phyloP scores from a whole-genome alignment of 2,888 invertebrate species.

The Nemoura dubitans region DNA sequence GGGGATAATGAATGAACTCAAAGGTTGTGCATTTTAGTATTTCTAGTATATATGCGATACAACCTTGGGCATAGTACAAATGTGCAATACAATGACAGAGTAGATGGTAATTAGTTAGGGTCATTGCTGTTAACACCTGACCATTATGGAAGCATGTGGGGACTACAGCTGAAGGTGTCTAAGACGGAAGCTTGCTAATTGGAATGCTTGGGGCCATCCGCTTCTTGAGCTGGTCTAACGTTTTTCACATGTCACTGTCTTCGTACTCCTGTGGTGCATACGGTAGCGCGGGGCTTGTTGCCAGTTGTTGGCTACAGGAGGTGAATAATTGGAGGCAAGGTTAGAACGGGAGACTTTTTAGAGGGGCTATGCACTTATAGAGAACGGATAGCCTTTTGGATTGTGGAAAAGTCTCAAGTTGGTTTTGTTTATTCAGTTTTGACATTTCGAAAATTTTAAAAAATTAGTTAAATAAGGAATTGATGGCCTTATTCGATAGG shows the following conservation, averaged over 20 bases:
- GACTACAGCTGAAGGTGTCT: background rate
- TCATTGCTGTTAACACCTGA: background rate
- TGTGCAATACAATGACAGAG: background rate
- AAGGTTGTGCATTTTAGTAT: background rate
- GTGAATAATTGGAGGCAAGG: too few relatives aligned
- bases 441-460: too few relatives aligned
- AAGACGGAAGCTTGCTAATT: background rate
- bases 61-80: background rate
- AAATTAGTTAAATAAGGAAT: too few relatives aligned
- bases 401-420: too few relatives aligned
- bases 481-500: too few relatives aligned
- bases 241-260: background rate
- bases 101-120: background rate
- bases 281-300: too few relatives aligned
- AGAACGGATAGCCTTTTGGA: too few relatives aligned
- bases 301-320: too few relatives aligned
- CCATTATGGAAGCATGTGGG: background rate
- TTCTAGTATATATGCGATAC: background rate
- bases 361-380: too few relatives aligned
- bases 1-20: background rate
- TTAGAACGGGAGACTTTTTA: too few relatives aligned
- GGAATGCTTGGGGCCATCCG: background rate
- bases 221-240: background rate
- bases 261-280: background rate
- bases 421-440: too few relatives aligned